Conservation (phyloP, 2,888 invertebrate species). For the Nasonovia ribisnigri region DNA sequence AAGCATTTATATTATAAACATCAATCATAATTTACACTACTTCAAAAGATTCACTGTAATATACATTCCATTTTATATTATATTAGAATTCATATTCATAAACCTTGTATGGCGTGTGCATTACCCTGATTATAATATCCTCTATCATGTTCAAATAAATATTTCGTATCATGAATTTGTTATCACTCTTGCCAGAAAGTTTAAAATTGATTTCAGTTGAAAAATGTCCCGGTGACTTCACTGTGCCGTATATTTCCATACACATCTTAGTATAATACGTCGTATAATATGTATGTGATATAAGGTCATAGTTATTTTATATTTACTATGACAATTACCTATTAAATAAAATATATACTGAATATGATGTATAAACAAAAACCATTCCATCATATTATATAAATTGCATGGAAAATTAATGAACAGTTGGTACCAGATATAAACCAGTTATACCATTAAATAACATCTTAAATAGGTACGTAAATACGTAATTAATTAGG, state of each 20-base stretch:
- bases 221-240: background rate
- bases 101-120: background rate
- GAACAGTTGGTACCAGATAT: background rate
- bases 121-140: background rate
- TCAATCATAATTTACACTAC: constrained; percentile 1
- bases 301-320: background rate
- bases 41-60: constrained; percentile 7
- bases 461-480: background rate
- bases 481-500: too few relatives aligned
- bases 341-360: background rate
- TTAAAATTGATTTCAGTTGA: constrained; percentile 3
- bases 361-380: background rate
- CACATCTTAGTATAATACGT: background rate
- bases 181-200: background rate
- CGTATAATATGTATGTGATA: background rate
- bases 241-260: background rate
- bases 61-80: background rate
- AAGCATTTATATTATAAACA: background rate
- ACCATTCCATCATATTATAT: background rate
- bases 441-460: background rate
- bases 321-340: background rate
- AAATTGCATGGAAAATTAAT: background rate
- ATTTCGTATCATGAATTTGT: background rate
- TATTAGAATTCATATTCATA: background rate
- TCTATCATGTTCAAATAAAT: constrained; percentile 1